Percentiles rank a stretch among this genome's conserved stretches.
phyloP scores from a whole-genome alignment of 2,797 vertebrate species.

The Dendrocincla fuliginosa region DNA sequence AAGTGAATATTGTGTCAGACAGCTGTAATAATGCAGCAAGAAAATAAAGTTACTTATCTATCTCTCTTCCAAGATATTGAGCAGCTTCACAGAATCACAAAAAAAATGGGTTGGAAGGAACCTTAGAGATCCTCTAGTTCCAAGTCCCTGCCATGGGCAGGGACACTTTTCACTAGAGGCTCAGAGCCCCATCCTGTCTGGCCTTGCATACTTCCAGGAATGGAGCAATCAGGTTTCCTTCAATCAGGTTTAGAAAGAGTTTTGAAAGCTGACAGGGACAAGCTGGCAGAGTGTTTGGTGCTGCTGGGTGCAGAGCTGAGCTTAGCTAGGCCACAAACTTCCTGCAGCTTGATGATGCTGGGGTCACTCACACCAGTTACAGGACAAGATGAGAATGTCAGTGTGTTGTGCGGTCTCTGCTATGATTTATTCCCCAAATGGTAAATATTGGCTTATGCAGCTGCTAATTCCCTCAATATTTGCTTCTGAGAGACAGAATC shows the following conservation, averaged over 20 bases:
- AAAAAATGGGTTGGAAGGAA: not conserved
- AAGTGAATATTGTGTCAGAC: not conserved
- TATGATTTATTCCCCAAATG: not conserved
- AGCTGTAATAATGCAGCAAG: not conserved
- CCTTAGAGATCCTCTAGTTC: not conserved
- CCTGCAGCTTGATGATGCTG: accelerated
- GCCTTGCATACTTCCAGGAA: not conserved
- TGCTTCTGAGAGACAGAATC: conserved; percentile 16
- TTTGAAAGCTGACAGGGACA: not conserved
- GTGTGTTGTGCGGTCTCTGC: not conserved
- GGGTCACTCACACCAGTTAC: accelerated
- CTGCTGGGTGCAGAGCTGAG: not conserved
- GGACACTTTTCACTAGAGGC: not conserved
- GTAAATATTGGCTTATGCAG: conserved; percentile 7
- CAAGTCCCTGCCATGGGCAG: not conserved
- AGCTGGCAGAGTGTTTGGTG: not conserved
- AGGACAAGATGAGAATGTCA: not conserved
- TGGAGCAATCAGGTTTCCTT: not conserved
- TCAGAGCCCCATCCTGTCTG: not conserved
- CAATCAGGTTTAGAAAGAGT: not conserved
- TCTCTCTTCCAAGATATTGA: not conserved
- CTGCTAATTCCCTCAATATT: not conserved
- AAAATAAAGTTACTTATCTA: not conserved
- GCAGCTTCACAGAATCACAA: not conserved
- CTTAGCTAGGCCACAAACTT: not conserved